A percentile compares a stretch with the other conserved stretches of the same genome.
Evolutionary conservation across 2,113 vertebrate species (phyloP).

Genomic region (Plecturocebus donacophilus): DNA sequence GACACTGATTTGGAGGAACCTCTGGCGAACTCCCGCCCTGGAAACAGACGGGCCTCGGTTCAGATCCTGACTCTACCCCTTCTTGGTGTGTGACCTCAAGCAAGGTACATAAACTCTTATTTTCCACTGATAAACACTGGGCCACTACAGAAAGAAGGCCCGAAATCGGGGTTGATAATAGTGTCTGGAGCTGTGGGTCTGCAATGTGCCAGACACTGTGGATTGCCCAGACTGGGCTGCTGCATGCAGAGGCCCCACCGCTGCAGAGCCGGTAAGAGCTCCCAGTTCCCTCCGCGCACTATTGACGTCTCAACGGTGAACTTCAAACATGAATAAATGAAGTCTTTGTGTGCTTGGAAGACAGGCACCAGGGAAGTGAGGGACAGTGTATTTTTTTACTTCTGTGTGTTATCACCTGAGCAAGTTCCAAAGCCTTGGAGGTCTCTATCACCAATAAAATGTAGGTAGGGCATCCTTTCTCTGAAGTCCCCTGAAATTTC

Average conservation of each 20-base stretch:
- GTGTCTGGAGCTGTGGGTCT: background rate
- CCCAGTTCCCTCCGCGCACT: background rate
- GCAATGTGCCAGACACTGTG: background rate
- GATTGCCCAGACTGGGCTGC: background rate
- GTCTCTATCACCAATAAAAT: background rate
- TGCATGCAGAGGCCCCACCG: background rate
- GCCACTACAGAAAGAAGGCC: background rate
- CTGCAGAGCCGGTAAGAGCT: background rate
- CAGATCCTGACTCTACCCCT: background rate
- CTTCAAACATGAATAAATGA: background rate
- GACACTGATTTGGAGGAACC: background rate
- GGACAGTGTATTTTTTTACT: background rate
- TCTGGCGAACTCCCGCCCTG: background rate
- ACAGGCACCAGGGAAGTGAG: background rate
- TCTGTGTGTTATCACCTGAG: background rate
- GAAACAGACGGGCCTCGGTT: background rate
- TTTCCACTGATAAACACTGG: background rate
- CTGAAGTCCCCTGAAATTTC: background rate
- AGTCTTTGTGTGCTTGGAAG: background rate
- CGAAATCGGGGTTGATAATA: too few relatives aligned
- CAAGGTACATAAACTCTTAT: background rate
- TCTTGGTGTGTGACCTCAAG: background rate
- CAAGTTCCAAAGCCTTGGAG: background rate
- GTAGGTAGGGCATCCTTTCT: background rate
- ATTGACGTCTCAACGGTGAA: background rate